Percentiles rank a stretch among this genome's conserved stretches.
phyloP scores from a whole-genome alignment of 2,113 vertebrate species.

The Mola mola region DNA sequence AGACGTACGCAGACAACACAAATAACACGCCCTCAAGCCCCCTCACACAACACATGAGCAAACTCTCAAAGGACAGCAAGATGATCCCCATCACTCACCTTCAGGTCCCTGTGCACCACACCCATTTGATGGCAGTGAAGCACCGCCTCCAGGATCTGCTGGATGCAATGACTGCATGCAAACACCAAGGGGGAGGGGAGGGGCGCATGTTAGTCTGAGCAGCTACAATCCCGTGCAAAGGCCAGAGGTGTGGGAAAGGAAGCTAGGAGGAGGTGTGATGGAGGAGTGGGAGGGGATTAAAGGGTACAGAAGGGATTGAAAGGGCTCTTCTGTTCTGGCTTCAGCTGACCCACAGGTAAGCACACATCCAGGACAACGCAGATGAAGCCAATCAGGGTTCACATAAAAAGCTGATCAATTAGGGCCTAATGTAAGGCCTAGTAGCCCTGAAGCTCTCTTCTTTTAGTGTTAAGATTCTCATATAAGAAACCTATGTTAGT shows the following conservation, averaged over 20 bases:
- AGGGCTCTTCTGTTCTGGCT: constrained; percentile 42
- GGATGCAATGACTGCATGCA: constrained; percentile 96
- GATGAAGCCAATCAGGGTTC: neutral
- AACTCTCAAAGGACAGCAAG: constrained; percentile 39
- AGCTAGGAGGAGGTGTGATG: constrained; percentile 1
- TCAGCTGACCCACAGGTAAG: constrained; percentile 10
- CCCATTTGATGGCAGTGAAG: constrained; percentile 98
- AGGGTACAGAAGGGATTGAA: constrained; percentile 15
- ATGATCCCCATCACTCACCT: constrained; percentile 86
- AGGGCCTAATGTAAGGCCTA: no score
- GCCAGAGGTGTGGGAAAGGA: constrained; percentile 43
- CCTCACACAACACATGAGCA: constrained; percentile 13
- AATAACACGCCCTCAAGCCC: constrained; percentile 14
- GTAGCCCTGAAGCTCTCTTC: no score
- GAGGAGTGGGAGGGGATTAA: neutral
- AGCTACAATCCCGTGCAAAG: constrained; percentile 81
- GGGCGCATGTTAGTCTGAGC: constrained; percentile 84
- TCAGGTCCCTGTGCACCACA: constrained; percentile 97
- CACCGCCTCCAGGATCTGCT: constrained; percentile 97
- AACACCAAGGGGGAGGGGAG: constrained; percentile 79
- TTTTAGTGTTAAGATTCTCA: no score
- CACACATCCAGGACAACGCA: neutral
- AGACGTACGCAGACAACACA: constrained; percentile 40
- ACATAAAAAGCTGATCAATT: no score
- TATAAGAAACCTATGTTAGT: no score